Conservation (phyloP, 2,888 invertebrate genomes). For the Melangyna quadrimaculata region DNA sequence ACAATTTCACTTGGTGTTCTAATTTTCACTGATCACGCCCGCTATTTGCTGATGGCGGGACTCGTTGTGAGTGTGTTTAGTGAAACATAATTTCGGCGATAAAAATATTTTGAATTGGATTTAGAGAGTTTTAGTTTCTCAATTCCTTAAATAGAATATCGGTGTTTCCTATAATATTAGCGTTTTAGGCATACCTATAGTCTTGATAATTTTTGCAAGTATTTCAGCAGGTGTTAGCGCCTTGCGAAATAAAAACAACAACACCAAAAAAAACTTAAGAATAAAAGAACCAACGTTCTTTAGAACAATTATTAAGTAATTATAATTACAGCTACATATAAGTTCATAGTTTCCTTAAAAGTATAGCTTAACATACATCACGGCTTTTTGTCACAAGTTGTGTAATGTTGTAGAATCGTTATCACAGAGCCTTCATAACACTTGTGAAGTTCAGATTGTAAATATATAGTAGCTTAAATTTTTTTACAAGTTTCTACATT, state of each 20-base stretch:
- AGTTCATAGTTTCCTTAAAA: background rate
- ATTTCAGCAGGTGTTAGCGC: constrained; percentile 51
- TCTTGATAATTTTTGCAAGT: constrained; percentile 29
- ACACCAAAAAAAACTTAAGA: no score
- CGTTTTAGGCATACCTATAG: constrained; percentile 4
- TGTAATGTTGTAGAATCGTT: background rate
- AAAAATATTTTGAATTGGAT: constrained; percentile 40
- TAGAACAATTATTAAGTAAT: background rate
- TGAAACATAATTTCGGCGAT: constrained; percentile 45
- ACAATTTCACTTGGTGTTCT: constrained; percentile 69
- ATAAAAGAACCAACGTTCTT: background rate
- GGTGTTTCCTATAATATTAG: no score
- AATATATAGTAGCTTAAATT: no score
- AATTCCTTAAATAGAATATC: constrained; percentile 33
- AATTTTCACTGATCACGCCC: constrained; percentile 62
- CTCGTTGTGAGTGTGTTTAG: constrained; percentile 5
- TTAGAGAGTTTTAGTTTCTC: constrained; percentile 68
- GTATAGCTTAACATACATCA: no score
- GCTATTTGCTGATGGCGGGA: background rate
- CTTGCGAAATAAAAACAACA: no score
- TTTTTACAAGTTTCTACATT: no score
- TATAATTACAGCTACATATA: background rate
- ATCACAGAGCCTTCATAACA: background rate
- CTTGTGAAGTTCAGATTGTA: background rate
- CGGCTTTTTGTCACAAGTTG: no score